A percentile compares a stretch with the other conserved stretches of the same genome.
phyloP scores from a whole-genome alignment of 2,113 vertebrate genomes.

The Rhegmatorhina hoffmannsi region DNA sequence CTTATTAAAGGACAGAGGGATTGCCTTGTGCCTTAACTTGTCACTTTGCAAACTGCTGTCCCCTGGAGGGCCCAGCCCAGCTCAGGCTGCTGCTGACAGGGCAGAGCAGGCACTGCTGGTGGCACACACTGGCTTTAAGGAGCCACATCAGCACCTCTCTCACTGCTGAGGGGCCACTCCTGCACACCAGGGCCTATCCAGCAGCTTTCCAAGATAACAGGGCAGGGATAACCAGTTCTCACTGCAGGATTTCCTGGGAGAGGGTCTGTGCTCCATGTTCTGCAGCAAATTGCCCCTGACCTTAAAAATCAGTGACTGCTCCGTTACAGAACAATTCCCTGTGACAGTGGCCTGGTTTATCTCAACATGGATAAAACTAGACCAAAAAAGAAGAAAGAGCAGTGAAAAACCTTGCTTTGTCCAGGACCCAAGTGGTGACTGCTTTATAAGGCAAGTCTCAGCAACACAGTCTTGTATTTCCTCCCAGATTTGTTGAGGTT shows the following conservation, averaged over 20 bases:
- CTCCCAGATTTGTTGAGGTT: not conserved
- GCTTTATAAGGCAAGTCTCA: not conserved
- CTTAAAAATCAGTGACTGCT: not conserved
- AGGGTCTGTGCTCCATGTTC: not conserved
- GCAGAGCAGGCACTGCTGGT: not conserved
- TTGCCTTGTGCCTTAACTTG: not conserved
- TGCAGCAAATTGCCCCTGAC: not conserved
- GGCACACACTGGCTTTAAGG: not conserved
- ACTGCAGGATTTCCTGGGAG: not conserved
- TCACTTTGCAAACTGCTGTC: not conserved
- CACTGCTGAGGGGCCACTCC: not conserved
- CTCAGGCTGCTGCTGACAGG: not conserved
- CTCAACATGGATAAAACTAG: not conserved
- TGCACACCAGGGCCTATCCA: not conserved
- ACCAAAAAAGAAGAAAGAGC: not conserved
- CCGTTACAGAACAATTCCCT: not conserved
- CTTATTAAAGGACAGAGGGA: not conserved
- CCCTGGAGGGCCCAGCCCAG: not conserved
- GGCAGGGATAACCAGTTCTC: not conserved
- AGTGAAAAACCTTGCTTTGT: not conserved
- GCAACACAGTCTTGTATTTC: not conserved
- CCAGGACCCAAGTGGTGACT: not conserved
- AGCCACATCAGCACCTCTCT: not conserved
- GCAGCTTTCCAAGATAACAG: not conserved
- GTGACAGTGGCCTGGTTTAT: not conserved